A percentile compares a stretch with the other conserved stretches of the same genome.
These are phyloP conservation scores for Entomobrya proxima DNA, from an alignment of 2,888 invertebrate species.

Conservation along the genomic window DNA sequence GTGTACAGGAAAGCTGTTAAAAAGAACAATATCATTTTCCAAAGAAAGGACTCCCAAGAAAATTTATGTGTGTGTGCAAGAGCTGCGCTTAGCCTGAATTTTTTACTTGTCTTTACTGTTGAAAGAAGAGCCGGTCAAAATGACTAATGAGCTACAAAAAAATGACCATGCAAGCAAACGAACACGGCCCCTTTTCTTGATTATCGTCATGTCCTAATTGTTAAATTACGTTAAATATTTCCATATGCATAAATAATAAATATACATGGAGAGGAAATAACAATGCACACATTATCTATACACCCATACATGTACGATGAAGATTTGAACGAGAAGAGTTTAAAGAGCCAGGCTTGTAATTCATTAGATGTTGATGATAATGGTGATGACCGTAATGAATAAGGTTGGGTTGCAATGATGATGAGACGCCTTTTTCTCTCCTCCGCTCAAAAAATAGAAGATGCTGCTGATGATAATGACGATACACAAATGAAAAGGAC, in stretches of 20 bases:
- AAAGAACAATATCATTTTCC: constrained; percentile 41
- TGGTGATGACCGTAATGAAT: constrained; percentile 39
- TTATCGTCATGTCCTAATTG: constrained; percentile 66
- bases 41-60: background rate
- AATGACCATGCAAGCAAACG: background rate
- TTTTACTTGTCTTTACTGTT: constrained; percentile 27
- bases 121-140: constrained; percentile 57
- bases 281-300: background rate
- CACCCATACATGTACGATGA: constrained; percentile 7
- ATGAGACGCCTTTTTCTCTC: constrained; percentile 41
- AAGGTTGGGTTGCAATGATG: constrained; percentile 21
- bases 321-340: constrained; percentile 18
- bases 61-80: constrained; percentile 4
- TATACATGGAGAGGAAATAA: background rate
- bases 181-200: constrained; percentile 63
- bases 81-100: background rate
- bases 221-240: constrained; percentile 70
- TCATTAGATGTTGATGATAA: background rate
- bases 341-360: constrained; percentile 3
- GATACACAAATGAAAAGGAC: constrained; percentile 37
- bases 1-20: background rate
- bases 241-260: constrained; percentile 15
- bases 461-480: background rate
- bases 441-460: constrained; percentile 16
- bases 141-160: constrained; percentile 71